Evolutionary conservation across 2,888 invertebrate genomes (phyloP), one percentile per base, ranked within the genome.

Genomic region (Drosophila niveifrons): DNA sequence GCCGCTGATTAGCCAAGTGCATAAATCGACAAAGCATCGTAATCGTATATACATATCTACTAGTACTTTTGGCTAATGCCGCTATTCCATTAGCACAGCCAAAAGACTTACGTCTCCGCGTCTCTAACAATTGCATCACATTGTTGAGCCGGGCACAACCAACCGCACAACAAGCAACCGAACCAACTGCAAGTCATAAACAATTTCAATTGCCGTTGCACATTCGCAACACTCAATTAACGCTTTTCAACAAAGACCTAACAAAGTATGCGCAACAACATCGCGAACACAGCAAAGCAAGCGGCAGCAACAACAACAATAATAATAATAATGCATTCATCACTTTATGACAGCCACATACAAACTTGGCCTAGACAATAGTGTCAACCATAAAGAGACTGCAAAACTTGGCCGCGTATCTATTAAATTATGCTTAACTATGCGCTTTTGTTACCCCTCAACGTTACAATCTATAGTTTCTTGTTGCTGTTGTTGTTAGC

Each of bases 341-440:
- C 85, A 85, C 75, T 72, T 88, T 79, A 81, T 88, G 85, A 82
- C 88, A 88, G 85, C 66, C 79, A 71, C 82, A 76, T 72, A 84
- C 87, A 82, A 84, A 79, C 85, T 82, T 75, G 85, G 85, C 82
- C 85, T 81, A 85, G 82, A 86, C 85, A 86, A 86, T 86, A 82
- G 75, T 85, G 85, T 88, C 85, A 86, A 86, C 85, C 73, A 86
- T 86, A 86, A 81, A 83, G 79, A 70, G 71, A 77, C 63, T 68
- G 75, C 74, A 61, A 75, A 73, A 75, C 66, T 76, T 71, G 34
- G 63, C 61, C 67, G 81, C 67, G 83, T 86, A 81, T 86, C 86
- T 88, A 86, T 86, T 86, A 88, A 88, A 88, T 88, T 88, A 88
- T 78, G 78, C 88, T 87, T 87, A 88, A 87, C 88, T 82, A 87